Evolutionary conservation across 2,888 invertebrate genomes (phyloP), one percentile per base, ranked within the genome.

Genomic region (Cataglyphis cursor): DNA sequence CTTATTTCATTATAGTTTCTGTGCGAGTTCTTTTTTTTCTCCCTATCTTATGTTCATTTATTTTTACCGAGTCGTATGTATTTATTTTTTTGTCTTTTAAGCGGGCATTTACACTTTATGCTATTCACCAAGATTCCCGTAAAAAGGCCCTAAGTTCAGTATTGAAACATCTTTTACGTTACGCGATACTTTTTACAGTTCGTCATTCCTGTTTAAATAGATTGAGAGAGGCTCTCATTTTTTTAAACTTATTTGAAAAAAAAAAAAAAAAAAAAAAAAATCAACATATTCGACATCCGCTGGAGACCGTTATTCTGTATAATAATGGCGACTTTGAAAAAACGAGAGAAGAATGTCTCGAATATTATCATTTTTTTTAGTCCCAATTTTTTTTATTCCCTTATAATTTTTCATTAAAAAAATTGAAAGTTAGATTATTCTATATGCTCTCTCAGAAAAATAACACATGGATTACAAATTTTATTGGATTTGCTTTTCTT

Each of bases 1-100:
- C 87, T 87, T 88, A 85, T 82, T 84, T 62, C 70, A 84, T 85
- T 82, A 80, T 78, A 62, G 65, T 90, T 83, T 85, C 72, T 35
- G 65, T 73, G 84, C 18, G n/a, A 59, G 41, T 59, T 64, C 73
- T 64, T 64, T 38, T 48, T 62, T 64, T 57, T 35, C 62, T 66
- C 59, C 57, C 57, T 83, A 81, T 48, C 31, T 64, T 70, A 66
- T 35, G 59, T 85, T 83, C 44, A 64, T 65, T 81, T 87, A 31
- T 6, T 64, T 35, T 57, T 48, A 72, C 28, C 72, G 78, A 85
- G 31, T 51, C 78, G 38, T 57, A 35, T 83, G n/a, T 62, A 15
- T 75, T 41, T 73, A 31, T 21, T 76, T 64, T 59, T 70, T 28
- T 21, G 10, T 65, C 54, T 65, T 72, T 48, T 66, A 41, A 62